Percentiles rank a stretch among this genome's conserved stretches.
phyloP scores from a whole-genome alignment of 2,888 invertebrate genomes.

The Polietes domitor region DNA sequence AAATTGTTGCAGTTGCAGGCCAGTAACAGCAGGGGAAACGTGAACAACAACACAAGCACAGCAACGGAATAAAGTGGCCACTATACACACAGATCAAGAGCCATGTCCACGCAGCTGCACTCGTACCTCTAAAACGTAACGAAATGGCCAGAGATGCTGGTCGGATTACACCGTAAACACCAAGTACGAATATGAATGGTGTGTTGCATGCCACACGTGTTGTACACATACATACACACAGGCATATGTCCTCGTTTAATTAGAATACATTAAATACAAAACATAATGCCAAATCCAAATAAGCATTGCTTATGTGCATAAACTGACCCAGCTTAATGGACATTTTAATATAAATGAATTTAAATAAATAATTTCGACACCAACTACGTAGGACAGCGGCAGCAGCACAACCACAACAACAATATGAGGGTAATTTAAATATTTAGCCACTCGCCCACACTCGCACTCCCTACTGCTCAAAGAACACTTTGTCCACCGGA shows the following conservation, averaged over 20 bases:
- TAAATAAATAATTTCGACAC: slow-evolving; percentile 57
- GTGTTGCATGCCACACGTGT: not conserved
- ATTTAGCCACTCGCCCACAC: not conserved
- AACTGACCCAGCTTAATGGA: slow-evolving; percentile 27
- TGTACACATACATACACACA: not conserved
- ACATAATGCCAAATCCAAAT: slow-evolving; percentile 41
- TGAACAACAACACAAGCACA: slow-evolving; percentile 14
- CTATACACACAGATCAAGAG: slow-evolving; percentile 34
- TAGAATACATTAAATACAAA: slow-evolving; percentile 55
- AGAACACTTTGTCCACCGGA: not conserved
- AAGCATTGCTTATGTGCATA: slow-evolving; percentile 32
- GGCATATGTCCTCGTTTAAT: slow-evolving; percentile 45
- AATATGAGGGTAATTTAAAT: slow-evolving; percentile 28
- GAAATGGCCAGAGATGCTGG: slow-evolving; percentile 50
- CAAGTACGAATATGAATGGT: not conserved
- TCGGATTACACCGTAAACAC: slow-evolving; percentile 32
- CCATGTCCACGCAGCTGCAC: slow-evolving; percentile 33
- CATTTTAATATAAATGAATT: slow-evolving; percentile 53
- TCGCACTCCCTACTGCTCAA: not conserved
- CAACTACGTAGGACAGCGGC: not conserved
- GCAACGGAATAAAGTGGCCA: slow-evolving; percentile 46
- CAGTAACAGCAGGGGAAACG: not conserved
- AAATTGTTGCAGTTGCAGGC: slow-evolving; percentile 54
- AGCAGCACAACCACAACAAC: not conserved
- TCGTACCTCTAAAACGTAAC: slow-evolving; percentile 32